Percentiles rank a stretch among this genome's conserved stretches.
These are phyloP conservation scores for Dysmachus trigonus DNA, from an alignment of 2,888 invertebrate species.

Conservation along the genomic window DNA sequence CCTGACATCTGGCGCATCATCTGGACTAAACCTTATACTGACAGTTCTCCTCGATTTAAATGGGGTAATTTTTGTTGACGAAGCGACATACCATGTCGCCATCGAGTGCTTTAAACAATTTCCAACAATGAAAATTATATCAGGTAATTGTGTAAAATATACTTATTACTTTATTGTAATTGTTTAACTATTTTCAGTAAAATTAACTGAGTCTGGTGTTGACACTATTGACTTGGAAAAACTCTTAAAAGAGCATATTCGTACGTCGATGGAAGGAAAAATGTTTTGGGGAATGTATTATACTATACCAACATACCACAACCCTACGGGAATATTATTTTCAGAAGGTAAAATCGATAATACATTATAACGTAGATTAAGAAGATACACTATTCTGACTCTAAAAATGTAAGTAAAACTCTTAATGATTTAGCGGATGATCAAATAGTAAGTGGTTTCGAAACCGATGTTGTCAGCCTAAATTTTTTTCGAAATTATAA, in stretches of 20 bases:
- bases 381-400: too few species aligned
- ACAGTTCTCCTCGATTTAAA: conserved; percentile 67
- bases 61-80: conserved; percentile 71
- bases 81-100: conserved; percentile 73
- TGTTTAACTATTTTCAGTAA: conserved; percentile 60
- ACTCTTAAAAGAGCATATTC: conserved; percentile 60
- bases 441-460: too few species aligned
- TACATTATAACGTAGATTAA: neutral
- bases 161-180: neutral
- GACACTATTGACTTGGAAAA: conserved; percentile 65
- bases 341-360: conserved; percentile 61
- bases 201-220: conserved; percentile 67
- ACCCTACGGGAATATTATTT: conserved; percentile 69
- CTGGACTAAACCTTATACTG: conserved; percentile 68
- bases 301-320: conserved; percentile 69
- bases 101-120: conserved; percentile 68
- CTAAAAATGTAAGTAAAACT: too few species aligned
- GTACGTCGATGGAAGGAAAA: conserved; percentile 59
- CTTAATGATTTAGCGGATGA: too few species aligned
- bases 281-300: conserved; percentile 69
- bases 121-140: conserved; percentile 66
- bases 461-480: too few species aligned
- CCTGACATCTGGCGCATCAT: conserved; percentile 70
- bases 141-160: conserved; percentile 57
- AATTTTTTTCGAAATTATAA: too few species aligned